Evolutionary conservation across 2,888 invertebrate genomes (phyloP).

Genomic region (Cantharis flavilabris): DNA sequence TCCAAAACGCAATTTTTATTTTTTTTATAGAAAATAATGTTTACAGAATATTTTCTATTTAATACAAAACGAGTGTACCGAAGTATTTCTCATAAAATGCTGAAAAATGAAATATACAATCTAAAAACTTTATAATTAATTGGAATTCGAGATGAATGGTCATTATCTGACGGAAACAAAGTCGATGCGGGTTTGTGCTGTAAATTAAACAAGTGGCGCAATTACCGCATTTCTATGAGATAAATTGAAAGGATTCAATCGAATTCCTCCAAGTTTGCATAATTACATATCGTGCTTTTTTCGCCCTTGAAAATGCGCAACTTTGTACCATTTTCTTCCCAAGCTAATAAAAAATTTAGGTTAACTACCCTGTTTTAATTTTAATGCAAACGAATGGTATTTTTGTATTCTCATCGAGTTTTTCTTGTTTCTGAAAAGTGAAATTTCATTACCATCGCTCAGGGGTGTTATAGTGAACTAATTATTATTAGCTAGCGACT

Average conservation of each 20-base stretch:
- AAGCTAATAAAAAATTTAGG: not conserved
- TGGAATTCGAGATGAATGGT: slow-evolving; percentile 33
- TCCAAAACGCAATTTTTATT: not conserved
- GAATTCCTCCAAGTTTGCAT: not conserved
- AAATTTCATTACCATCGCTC: slow-evolving; percentile 51
- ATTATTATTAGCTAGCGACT: slow-evolving; percentile 49
- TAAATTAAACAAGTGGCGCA: slow-evolving; percentile 50
- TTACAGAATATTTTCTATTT: not conserved
- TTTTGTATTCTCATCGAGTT: slow-evolving; percentile 42
- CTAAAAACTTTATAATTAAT: slow-evolving; percentile 17
- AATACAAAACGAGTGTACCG: not conserved
- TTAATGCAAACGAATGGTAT: slow-evolving; percentile 28
- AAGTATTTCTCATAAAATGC: not conserved
- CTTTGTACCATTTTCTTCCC: not conserved
- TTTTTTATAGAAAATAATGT: not conserved
- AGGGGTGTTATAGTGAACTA: slow-evolving; percentile 48
- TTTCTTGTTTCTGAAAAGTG: slow-evolving; percentile 44
- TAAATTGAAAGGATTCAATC: slow-evolving; percentile 45
- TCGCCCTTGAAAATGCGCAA: not conserved
- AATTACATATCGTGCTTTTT: not conserved
- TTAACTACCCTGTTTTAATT: not conserved
- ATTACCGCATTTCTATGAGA: slow-evolving; percentile 46
- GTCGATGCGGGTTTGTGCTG: slow-evolving; percentile 43
- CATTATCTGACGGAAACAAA: slow-evolving; percentile 40
- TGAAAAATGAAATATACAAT: not conserved